Evolutionary conservation across 2,797 vertebrate genomes (phyloP), one percentile per base, ranked within the genome.

Genomic region (Lagodon rhomboides): DNA sequence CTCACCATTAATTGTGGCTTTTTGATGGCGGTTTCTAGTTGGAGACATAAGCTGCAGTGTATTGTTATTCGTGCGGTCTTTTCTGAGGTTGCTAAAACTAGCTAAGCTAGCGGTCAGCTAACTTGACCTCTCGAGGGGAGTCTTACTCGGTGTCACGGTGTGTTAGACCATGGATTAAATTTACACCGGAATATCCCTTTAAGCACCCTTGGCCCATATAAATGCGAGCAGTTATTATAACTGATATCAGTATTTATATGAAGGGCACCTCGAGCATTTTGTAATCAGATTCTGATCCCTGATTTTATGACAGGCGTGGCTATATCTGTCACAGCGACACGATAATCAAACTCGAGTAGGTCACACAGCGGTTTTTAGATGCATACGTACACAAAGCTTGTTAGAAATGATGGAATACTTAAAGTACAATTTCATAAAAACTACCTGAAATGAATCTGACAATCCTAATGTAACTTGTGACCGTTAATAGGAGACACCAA

Each of bases 401-500:
- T 59, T 22, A 58, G 23, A 30, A 63, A 56, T 30, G 1, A 17
- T 60, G 12, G 46, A 23, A 50, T 8, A 49, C 34, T 1, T 5
- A 38, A 44, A 58, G 59, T 17, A 16, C 2, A 72, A 56, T 12
- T 41, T 18, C 17, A 0, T 27, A 47, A 60, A 56, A 38, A 69
- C 18, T 23, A 51, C 9, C 12, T 49, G 16, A 58, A 56, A 46
- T 63, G 5, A 58, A 59, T 64, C 38, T 51, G 53, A 1, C 23
- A 34, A 53, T 41, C 41, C 61, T 43, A 18, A 30, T 25, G 23
- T 44, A 20, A n/a, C 46, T 34, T 53, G n/a, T 23, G 25, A 44
- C 4, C 27, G 2, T 22, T 12, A 34, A 23, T 58, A 97, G 96
- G 96, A 66, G 96, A 97, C 88, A 92, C 94, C 70, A 96, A 96